Conservation (phyloP, 2,113 vertebrate species). For the Antigone vipio region DNA sequence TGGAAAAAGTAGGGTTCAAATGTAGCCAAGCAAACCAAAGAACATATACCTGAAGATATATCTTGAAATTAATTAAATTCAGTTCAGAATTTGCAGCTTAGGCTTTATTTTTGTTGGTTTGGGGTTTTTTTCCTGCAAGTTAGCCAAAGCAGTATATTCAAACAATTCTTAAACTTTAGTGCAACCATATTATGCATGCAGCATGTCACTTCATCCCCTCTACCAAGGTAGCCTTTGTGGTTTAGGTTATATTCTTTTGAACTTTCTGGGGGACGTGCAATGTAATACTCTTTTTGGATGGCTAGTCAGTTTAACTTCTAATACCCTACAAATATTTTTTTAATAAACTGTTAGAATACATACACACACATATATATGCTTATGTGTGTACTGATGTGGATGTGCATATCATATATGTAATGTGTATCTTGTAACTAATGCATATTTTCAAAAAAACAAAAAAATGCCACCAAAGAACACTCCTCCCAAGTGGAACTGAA, state of each 20-base stretch:
- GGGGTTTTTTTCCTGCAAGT: background rate
- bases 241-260: background rate
- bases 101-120: background rate
- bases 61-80: background rate
- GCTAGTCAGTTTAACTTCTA: background rate
- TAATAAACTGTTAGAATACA: background rate
- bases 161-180: background rate
- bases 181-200: background rate
- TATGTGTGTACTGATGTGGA: background rate
- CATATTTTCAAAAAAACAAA: background rate
- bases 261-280: background rate
- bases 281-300: background rate
- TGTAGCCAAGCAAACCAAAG: background rate
- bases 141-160: background rate
- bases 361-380: no score
- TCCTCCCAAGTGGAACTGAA: background rate
- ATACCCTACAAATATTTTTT: background rate
- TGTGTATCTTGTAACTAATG: background rate
- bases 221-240: background rate
- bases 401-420: background rate
- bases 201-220: background rate
- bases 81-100: background rate
- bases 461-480: background rate
- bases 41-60: background rate
- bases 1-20: background rate